Percentiles rank a stretch among this genome's conserved stretches.
phyloP scores from a whole-genome alignment of 2,797 vertebrate species.

The Takifugu rubripes region DNA sequence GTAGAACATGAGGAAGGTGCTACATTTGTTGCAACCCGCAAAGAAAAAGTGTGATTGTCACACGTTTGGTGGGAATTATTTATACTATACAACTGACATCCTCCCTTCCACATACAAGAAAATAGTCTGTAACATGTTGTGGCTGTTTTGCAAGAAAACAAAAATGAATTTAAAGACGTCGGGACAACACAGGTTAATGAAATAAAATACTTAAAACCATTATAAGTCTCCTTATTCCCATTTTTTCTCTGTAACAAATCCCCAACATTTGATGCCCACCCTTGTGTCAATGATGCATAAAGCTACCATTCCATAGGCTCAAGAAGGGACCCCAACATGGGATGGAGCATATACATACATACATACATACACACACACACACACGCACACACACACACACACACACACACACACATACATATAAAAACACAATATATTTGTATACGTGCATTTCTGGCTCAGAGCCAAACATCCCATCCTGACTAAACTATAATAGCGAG shows the following conservation, averaged over 20 bases:
- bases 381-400: no score
- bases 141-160: neutral
- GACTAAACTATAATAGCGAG: conserved; percentile 48
- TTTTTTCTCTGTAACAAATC: conserved; percentile 37
- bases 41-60: no score
- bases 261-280: conserved; percentile 1
- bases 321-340: conserved; percentile 39
- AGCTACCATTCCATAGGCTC: conserved; percentile 30
- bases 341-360: conserved; percentile 33
- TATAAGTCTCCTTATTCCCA: conserved; percentile 17
- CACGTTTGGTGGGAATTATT: no score
- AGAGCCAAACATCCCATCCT: no score
- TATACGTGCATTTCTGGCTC: no score
- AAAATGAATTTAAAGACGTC: conserved; percentile 4
- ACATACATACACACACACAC: no score
- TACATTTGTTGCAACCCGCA: no score
- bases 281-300: conserved; percentile 39
- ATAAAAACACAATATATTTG: no score
- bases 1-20: no score
- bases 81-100: no score
- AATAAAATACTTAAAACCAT: conserved; percentile 35
- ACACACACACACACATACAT: no score
- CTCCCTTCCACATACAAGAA: no score
- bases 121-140: neutral
- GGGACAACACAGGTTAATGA: conserved; percentile 32